Conservation (phyloP, 2,113 vertebrate genomes). For the Etheostoma cragini region DNA sequence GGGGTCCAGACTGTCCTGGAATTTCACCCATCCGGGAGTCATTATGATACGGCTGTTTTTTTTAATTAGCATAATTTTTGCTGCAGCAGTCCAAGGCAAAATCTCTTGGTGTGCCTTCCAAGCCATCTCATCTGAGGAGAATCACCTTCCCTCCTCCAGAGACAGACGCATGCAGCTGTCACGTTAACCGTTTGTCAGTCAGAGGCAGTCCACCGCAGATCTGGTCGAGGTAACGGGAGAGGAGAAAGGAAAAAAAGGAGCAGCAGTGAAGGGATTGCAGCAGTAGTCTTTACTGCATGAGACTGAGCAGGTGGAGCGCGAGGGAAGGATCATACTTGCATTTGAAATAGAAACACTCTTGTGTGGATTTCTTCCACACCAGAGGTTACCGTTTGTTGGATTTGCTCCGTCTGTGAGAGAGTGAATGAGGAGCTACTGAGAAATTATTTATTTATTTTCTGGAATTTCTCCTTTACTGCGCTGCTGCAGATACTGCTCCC, state of each 20-base stretch:
- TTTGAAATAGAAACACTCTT: constrained; percentile 58
- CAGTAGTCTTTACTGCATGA: constrained; percentile 75
- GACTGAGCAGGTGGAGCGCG: constrained; percentile 72
- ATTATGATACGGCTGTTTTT: constrained; percentile 45
- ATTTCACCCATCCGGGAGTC: constrained; percentile 65
- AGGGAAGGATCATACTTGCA: constrained; percentile 55
- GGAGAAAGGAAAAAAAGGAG: constrained; percentile 57
- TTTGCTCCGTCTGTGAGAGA: constrained; percentile 64
- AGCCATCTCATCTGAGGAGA: constrained; percentile 53
- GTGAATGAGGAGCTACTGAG: constrained; percentile 70
- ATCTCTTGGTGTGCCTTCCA: constrained; percentile 48
- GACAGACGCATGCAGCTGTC: constrained; percentile 51
- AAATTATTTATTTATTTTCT: constrained; percentile 83
- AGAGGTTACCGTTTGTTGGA: constrained; percentile 59
- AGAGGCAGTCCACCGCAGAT: constrained; percentile 47
- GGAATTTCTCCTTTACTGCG: constrained; percentile 79
- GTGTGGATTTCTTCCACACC: constrained; percentile 56
- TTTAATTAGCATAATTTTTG: constrained; percentile 78
- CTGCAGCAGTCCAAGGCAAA: constrained; percentile 66
- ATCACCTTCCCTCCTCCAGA: constrained; percentile 61
- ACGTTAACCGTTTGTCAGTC: constrained; percentile 51
- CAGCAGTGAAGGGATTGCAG: constrained; percentile 74
- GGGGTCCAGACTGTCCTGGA: constrained; percentile 53
- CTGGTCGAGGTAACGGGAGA: constrained; percentile 60
- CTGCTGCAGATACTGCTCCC: constrained; percentile 82